Percentiles rank a stretch among this genome's conserved stretches.
phyloP scores from a whole-genome alignment of 2,797 vertebrate genomes.

The Dipus sagitta region DNA sequence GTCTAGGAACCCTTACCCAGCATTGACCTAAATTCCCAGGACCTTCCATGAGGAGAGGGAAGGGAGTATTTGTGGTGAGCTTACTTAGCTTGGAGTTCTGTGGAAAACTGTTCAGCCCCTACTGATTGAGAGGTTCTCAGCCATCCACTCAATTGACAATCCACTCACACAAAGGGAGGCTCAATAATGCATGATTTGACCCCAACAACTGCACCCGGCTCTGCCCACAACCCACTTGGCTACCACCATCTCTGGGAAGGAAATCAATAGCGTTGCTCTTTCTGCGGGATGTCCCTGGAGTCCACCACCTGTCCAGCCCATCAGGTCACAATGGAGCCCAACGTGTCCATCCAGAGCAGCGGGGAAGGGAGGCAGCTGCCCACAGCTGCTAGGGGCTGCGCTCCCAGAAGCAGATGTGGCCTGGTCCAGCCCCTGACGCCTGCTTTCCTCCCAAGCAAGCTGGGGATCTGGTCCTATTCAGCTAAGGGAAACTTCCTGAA shows the following conservation, averaged over 20 bases:
- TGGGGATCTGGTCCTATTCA: background rate
- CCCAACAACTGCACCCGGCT: background rate
- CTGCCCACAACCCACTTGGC: background rate
- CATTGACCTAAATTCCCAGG: background rate
- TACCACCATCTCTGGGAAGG: conserved; percentile 14
- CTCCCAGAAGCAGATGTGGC: conserved; percentile 18
- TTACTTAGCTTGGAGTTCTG: background rate
- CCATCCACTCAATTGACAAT: background rate
- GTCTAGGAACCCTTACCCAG: background rate
- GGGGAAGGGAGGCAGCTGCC: conserved; percentile 32
- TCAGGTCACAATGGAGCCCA: conserved; percentile 47
- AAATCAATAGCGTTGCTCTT: conserved; percentile 57
- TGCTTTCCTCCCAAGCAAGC: background rate
- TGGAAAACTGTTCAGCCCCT: background rate
- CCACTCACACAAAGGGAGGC: conserved; percentile 45
- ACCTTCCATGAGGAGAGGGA: background rate
- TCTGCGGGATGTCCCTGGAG: conserved; percentile 12
- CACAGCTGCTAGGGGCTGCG: conserved; percentile 43
- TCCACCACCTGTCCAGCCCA: conserved; percentile 38
- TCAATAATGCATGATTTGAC: conserved; percentile 43
- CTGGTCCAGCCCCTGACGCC: too few species aligned
- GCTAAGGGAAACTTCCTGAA: background rate
- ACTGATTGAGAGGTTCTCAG: background rate
- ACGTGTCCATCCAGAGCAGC: background rate
- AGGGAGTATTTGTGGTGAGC: conserved; percentile 15